phyloP scores from a whole-genome alignment of 2,797 vertebrate genomes.

The Scolopax rusticola region DNA sequence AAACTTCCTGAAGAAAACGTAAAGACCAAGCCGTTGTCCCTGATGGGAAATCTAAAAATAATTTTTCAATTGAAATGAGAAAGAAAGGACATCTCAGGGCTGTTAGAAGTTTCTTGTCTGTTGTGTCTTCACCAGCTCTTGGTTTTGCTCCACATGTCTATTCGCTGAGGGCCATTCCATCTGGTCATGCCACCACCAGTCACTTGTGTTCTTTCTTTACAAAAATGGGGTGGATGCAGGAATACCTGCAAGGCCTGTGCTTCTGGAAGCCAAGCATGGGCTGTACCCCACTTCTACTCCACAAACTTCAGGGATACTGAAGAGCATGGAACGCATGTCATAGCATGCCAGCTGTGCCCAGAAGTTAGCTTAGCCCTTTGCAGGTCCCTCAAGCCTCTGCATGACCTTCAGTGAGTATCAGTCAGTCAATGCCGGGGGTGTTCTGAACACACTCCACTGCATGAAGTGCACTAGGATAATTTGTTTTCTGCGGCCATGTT shows the following conservation, averaged over 20 bases:
- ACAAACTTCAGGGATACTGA: background rate
- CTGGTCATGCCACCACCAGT: background rate
- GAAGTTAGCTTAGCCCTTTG: fast-evolving
- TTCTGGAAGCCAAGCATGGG: background rate
- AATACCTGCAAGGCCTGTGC: background rate
- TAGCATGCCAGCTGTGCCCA: background rate
- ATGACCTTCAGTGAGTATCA: background rate
- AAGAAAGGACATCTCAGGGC: background rate
- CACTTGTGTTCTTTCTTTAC: background rate
- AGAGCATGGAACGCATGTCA: background rate
- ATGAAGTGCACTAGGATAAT: background rate
- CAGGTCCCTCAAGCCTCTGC: background rate
- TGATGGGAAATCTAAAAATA: background rate
- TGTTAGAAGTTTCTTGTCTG: background rate
- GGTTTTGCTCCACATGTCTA: background rate
- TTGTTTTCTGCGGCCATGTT: background rate
- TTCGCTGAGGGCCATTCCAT: background rate
- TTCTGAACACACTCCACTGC: background rate
- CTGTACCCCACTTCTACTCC: background rate
- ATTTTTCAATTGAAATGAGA: background rate
- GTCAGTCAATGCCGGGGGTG: background rate
- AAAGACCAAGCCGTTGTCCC: background rate
- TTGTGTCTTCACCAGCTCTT: background rate
- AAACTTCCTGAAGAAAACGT: background rate
- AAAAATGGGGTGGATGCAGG: background rate